Conservation (phyloP, 92 coral and sea anemone genomes). For the Nematostella vectensis region DNA sequence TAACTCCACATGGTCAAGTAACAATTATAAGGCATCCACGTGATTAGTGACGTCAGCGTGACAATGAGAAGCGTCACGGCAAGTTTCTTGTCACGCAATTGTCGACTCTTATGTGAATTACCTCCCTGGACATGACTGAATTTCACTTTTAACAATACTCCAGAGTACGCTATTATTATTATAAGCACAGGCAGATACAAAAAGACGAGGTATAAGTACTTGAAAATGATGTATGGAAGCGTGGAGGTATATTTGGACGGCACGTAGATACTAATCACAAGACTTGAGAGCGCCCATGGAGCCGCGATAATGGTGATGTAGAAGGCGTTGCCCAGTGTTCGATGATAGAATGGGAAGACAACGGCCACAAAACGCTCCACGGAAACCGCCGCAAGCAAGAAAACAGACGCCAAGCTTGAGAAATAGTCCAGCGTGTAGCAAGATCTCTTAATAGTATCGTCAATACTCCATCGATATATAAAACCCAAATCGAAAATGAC, state of each 20-base stretch:
- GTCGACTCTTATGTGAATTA: slow-evolving; percentile 1
- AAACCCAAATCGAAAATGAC: slow-evolving; percentile 11
- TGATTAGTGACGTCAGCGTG: slow-evolving; percentile 32
- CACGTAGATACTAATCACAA: slow-evolving; percentile 4
- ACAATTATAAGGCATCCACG: slow-evolving; percentile 29
- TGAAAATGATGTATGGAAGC: slow-evolving; percentile 9
- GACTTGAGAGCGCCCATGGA: slow-evolving; percentile 15
- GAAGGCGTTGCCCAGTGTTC: slow-evolving; percentile 13
- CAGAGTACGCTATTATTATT: slow-evolving; percentile 11
- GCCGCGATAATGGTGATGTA: slow-evolving; percentile 13
- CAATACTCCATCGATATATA: slow-evolving; percentile 8
- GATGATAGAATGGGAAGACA: slow-evolving; percentile 25
- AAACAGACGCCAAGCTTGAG: slow-evolving; percentile 26
- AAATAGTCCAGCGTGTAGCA: slow-evolving; percentile 24
- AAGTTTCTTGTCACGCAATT: slow-evolving; percentile 35
- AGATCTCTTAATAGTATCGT: slow-evolving; percentile 5
- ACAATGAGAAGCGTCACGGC: slow-evolving; percentile 34
- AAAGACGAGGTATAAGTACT: slow-evolving; percentile 12
- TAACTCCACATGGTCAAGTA: slow-evolving; percentile 12
- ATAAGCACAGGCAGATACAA: slow-evolving; percentile 13
- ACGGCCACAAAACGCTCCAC: slow-evolving; percentile 24
- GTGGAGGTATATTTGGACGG: slow-evolving; percentile 1
- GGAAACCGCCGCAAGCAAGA: slow-evolving; percentile 19
- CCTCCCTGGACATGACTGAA: slow-evolving; percentile 13
- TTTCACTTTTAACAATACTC: slow-evolving; percentile 12